phyloP scores from a whole-genome alignment of 2,888 invertebrate genomes.

The Ochlodes sylvanus region DNA sequence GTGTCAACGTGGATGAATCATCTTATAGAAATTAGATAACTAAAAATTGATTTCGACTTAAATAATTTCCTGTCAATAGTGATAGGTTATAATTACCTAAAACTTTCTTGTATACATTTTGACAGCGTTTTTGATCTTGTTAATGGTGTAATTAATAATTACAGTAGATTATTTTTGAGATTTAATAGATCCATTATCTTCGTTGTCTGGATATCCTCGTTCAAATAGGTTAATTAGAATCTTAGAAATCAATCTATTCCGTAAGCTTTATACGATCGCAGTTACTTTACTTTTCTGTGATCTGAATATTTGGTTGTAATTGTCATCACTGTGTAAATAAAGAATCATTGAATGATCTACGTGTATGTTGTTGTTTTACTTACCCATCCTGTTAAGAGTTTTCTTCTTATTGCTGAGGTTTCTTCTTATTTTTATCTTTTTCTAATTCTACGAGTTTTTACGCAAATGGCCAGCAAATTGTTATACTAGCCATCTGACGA shows the following conservation, averaged over 20 bases:
- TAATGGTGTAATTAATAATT: constrained; percentile 28
- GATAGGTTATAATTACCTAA: background rate
- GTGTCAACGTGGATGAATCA: background rate
- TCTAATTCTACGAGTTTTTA: no score
- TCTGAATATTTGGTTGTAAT: constrained; percentile 71
- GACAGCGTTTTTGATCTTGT: constrained; percentile 25
- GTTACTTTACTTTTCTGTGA: constrained; percentile 71
- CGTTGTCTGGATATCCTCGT: constrained; percentile 47
- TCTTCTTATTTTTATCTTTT: no score
- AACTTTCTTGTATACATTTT: background rate
- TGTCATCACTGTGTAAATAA: constrained; percentile 81
- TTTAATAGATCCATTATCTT: constrained; percentile 35
- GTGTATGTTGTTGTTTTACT: constrained; percentile 75
- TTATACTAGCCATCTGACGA: no score
- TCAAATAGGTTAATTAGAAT: constrained; percentile 35
- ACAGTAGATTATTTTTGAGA: constrained; percentile 9
- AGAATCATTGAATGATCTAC: constrained; percentile 82
- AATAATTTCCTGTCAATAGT: background rate
- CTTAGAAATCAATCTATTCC: constrained; percentile 50
- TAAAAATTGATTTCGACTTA: background rate
- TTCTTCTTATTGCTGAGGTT: no score
- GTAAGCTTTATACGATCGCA: constrained; percentile 53
- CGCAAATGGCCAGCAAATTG: no score
- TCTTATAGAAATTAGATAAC: background rate
- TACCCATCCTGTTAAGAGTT: background rate